These are phyloP conservation scores for Epinotia brunnichana DNA, from an alignment of 2,888 invertebrate species.

Conservation along the genomic window DNA sequence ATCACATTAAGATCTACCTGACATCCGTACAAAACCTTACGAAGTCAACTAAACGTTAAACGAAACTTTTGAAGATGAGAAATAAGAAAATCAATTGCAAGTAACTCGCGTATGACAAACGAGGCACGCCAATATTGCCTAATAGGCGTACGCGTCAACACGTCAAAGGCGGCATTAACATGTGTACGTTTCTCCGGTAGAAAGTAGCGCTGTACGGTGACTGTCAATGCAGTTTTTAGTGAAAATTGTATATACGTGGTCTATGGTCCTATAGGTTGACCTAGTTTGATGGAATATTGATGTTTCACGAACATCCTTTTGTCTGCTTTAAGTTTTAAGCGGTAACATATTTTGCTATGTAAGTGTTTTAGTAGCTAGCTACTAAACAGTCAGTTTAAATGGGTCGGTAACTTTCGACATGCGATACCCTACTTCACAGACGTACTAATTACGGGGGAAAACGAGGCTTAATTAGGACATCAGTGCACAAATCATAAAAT, in stretches of 20 bases:
- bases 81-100: slow-evolving; percentile 27
- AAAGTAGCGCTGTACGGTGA: slow-evolving; percentile 74
- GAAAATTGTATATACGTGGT: slow-evolving; percentile 61
- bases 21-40: too few relatives aligned
- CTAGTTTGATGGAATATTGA: slow-evolving; percentile 46
- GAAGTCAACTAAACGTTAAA: too few relatives aligned
- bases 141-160: slow-evolving; percentile 63
- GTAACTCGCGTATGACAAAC: slow-evolving; percentile 50
- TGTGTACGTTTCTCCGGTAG: slow-evolving; percentile 72
- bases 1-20: too few relatives aligned
- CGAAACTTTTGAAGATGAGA: neutral
- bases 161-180: slow-evolving; percentile 62
- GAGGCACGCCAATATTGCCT: slow-evolving; percentile 67
- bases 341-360: neutral
- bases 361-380: neutral
- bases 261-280: slow-evolving; percentile 58
- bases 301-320: slow-evolving; percentile 28
- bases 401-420: neutral
- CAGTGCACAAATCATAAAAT: too few relatives aligned
- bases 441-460: too few relatives aligned
- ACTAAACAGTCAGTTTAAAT: neutral
- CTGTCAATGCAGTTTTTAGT: slow-evolving; percentile 78
- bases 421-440: too few relatives aligned
- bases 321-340: neutral
- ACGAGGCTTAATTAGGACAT: too few relatives aligned